These are phyloP conservation scores for Spicauda simplicius DNA, from an alignment of 2,888 invertebrate species.

Conservation along the genomic window DNA sequence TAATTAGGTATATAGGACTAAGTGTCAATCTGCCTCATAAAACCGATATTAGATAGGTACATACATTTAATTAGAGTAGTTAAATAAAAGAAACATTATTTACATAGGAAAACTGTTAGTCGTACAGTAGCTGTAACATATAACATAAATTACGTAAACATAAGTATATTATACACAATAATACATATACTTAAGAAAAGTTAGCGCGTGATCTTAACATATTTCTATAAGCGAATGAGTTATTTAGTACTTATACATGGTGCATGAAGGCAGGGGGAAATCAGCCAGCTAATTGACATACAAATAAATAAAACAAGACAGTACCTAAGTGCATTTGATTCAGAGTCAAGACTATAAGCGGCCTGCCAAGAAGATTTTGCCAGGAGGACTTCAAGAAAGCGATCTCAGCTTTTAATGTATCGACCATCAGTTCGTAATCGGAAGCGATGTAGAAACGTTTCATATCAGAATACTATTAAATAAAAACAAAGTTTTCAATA, in stretches of 20 bases:
- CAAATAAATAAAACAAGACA: slow-evolving; percentile 53
- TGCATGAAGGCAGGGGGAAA: slow-evolving; percentile 40
- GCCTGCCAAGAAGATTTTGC: slow-evolving; percentile 98
- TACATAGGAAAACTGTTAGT: not conserved
- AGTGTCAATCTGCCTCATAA: slow-evolving; percentile 15
- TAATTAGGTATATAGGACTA: too few species aligned
- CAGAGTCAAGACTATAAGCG: slow-evolving; percentile 95
- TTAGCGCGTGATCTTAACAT: not conserved
- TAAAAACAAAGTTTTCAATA: slow-evolving; percentile 44
- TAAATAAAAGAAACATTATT: slow-evolving; percentile 1
- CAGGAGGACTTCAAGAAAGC: slow-evolving; percentile 99
- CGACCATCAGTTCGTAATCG: slow-evolving; percentile 98
- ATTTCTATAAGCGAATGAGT: not conserved
- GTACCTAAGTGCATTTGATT: slow-evolving; percentile 96
- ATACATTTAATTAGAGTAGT: not conserved
- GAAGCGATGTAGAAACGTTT: slow-evolving; percentile 99
- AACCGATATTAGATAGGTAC: slow-evolving; percentile 2
- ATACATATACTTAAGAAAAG: not conserved
- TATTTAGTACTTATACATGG: not conserved
- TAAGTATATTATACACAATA: not conserved
- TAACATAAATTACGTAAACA: too few species aligned
- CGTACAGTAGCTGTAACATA: not conserved
- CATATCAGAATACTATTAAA: slow-evolving; percentile 97
- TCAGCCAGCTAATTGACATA: slow-evolving; percentile 57
- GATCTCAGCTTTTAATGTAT: slow-evolving; percentile 98